A percentile compares a stretch with the other conserved stretches of the same genome.
Conservation (phyloP, 2,113 vertebrate genomes). For the Dinomys branickii region DNA sequence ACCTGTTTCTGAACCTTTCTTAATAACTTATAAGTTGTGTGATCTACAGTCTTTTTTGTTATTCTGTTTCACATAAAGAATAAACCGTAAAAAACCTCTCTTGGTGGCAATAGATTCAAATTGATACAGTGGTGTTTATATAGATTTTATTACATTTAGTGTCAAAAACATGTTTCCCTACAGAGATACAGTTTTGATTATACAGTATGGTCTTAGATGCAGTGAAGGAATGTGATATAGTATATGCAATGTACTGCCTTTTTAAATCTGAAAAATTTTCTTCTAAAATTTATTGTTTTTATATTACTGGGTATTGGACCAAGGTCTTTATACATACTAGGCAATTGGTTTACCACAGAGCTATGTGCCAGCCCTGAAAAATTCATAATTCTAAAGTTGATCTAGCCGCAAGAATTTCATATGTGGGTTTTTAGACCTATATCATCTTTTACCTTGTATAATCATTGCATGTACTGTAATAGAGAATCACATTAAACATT, state of each 20-base stretch:
- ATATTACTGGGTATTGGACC: neutral
- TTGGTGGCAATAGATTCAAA: slow-evolving; percentile 37
- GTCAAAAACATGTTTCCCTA: slow-evolving; percentile 16
- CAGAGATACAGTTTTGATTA: neutral
- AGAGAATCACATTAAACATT: slow-evolving; percentile 27
- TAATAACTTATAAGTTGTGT: neutral
- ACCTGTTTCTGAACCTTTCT: neutral
- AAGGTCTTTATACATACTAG: neutral
- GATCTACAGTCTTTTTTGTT: neutral
- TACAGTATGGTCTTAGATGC: neutral
- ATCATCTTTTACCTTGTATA: slow-evolving; percentile 37
- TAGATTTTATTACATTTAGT: slow-evolving; percentile 41
- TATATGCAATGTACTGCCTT: neutral
- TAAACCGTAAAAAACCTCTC: neutral
- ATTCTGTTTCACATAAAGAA: slow-evolving; percentile 12
- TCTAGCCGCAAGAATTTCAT: slow-evolving; percentile 32
- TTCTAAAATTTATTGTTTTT: neutral
- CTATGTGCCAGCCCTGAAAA: neutral
- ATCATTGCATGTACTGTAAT: neutral
- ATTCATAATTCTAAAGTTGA: slow-evolving; percentile 41
- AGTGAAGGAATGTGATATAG: neutral
- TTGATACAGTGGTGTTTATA: neutral
- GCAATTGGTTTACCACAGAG: neutral
- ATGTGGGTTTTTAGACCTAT: neutral
- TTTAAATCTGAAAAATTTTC: slow-evolving; percentile 45